Percentiles rank a stretch among this genome's conserved stretches.
These are phyloP conservation scores for Mayetiola destructor DNA, from an alignment of 2,888 invertebrate species.

Conservation along the genomic window DNA sequence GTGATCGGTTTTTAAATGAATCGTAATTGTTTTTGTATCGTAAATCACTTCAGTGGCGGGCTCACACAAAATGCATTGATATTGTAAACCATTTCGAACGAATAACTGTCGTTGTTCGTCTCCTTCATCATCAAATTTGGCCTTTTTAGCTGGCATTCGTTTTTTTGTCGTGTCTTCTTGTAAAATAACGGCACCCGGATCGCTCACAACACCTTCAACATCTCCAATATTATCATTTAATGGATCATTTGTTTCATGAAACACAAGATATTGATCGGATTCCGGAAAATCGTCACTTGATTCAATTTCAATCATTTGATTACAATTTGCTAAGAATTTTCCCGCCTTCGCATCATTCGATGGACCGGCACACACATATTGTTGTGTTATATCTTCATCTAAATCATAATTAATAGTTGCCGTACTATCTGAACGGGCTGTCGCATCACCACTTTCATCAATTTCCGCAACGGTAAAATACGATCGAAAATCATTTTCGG, in stretches of 20 bases:
- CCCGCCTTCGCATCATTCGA: constrained; percentile 13
- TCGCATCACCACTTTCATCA: neutral
- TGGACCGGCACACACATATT: neutral
- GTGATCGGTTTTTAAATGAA: constrained; percentile 47
- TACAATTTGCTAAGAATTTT: constrained; percentile 17
- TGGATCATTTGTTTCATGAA: neutral
- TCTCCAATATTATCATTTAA: neutral
- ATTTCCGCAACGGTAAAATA: neutral
- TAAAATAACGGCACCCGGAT: neutral
- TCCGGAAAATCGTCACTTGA: constrained; percentile 13
- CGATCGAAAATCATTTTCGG: neutral
- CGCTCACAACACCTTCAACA: neutral
- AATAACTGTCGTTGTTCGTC: constrained; percentile 20
- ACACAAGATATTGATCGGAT: neutral
- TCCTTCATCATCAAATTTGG: constrained; percentile 14
- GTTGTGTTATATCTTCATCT: neutral
- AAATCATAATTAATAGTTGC: neutral
- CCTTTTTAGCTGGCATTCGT: neutral
- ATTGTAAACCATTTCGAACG: constrained; percentile 34
- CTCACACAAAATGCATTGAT: constrained; percentile 35
- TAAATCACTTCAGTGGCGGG: constrained; percentile 32
- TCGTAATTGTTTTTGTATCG: constrained; percentile 44
- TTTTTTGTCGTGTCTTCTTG: neutral
- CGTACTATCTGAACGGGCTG: neutral
- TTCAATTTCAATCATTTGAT: constrained; percentile 19